Evolutionary conservation across 2,888 invertebrate genomes (phyloP), one percentile per base, ranked within the genome.

Genomic region (Anthophora plumipes): DNA sequence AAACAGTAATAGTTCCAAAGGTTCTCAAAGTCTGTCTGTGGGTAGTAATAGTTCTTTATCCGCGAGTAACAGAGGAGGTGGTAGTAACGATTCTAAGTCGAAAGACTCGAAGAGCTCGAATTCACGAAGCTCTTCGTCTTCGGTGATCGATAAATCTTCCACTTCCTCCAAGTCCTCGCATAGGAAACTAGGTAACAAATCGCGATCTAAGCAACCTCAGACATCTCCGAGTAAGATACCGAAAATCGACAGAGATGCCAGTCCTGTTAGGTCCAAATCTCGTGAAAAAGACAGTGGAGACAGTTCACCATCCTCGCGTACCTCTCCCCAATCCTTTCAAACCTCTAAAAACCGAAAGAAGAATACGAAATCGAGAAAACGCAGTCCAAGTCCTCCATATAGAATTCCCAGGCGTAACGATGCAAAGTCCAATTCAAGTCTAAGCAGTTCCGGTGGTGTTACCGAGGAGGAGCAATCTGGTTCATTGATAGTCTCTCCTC

Each of bases 321-420:
- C 85, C 73, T 89, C 88, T 83, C 92, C 93, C 75, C 91, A 92
- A 71, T 91, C 90, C 76, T 95, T 92, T 94, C 94, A 93, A 94
- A 94, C 85, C 93, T 94, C 20, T 82, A 89, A 91, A 85, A 91
- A 83, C 80, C 92, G 92, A 83, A 93, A 92, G 84, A 90, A 89
- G 86, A 89, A 83, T 31, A 82, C 85, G 9, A 90, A 90, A 88
- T 91, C 91, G 83, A 90, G 92, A 85, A 92, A 92, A 82, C 91
- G 92, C 81, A 91, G 88, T 78, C 91, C 91, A 54, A 92, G 92
- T 83, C 91, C 92, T 60, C 89, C 91, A 74, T 92, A 93, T 84
- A 91, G 92, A 89, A 93, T 93, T 75, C 93, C 93, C 41, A 90
- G 92, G 77, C 92, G 92, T 80, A 89, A 88, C 68, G 90, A 89